Base-by-base conservation (phyloP, 1,140 invertebrate genomes). In the Drosophila burlai region DNA sequence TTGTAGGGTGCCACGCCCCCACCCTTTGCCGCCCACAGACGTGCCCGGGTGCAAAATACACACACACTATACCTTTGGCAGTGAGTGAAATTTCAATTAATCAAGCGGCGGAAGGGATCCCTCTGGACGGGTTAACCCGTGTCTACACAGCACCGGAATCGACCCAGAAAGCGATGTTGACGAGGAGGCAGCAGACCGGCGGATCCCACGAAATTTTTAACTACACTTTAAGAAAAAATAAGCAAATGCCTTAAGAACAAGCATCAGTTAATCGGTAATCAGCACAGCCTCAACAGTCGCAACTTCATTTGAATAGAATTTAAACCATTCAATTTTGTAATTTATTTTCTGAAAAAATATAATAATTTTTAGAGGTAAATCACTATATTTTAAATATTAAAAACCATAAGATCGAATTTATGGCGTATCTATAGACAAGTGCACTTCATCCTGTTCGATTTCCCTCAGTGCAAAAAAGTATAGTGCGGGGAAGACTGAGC, bases 61-160 rank as follows among this genome's bases (percentile, higher is more conserved):
- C 54, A 67, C 36, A 38, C 16, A 50, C 67, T 43, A 61, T 63
- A 80, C 68, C 81, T 78, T 78, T 84, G 81, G 81, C 81, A 87
- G 84, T 90, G 81, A 90, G 82, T 90, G 78, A 89, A 89, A 85
- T 89, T 89, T 89, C 85, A 89, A 89, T 89, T 89, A 89, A 89
- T 89, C 84, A 89, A 90, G 81, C 71, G 64, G 62, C 74, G 62
- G 73, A 76, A 76, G 21, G 62, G 72, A 77, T 69, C 76, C 74
- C 45, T 59, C 29, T 76, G 60, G 60, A 58, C 73, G 45, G 76
- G 76, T 79, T 79, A 72, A 72, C 66, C 76, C 46, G 49, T 78
- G 34, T 76, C 64, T 68, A 40, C 65, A 63, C 50, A 77, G 75
- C 58, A 71, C 75, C 50, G 66, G 60, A 71, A 63, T 79, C 76